A percentile compares a stretch with the other conserved stretches of the same genome.
Evolutionary conservation across 2,113 vertebrate species (phyloP).

Genomic region (Nothobranchius kuhntae): DNA sequence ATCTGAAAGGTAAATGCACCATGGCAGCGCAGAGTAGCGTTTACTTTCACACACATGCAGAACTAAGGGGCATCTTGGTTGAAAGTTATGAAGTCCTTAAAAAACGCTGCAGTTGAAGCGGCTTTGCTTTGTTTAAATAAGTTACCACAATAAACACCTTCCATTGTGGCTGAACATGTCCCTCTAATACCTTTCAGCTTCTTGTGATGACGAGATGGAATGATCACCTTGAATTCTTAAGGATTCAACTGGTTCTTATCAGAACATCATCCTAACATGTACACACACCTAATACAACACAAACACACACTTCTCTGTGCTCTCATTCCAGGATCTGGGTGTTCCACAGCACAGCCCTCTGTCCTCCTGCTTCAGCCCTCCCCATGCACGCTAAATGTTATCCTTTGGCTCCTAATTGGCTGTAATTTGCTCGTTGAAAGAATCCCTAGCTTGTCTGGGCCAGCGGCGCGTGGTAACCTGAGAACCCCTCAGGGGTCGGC

Average conservation of each 20-base stretch:
- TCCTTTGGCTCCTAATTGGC: constrained; percentile 80
- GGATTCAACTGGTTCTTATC: constrained; percentile 48
- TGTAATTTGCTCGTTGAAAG: constrained; percentile 77
- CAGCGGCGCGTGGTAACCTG: constrained; percentile 75
- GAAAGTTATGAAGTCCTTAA: constrained; percentile 12
- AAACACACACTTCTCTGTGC: constrained; percentile 24
- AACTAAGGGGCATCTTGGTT: constrained; percentile 25
- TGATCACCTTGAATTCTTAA: constrained; percentile 38
- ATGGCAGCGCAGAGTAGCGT: constrained; percentile 43
- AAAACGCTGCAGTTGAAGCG: constrained; percentile 43
- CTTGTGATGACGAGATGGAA: constrained; percentile 24
- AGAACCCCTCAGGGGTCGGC: constrained; percentile 63
- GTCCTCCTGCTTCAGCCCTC: constrained; percentile 61
- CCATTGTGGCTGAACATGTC: constrained; percentile 47
- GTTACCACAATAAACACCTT: constrained; percentile 49
- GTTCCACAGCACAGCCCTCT: constrained; percentile 70
- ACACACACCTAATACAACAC: constrained; percentile 44
- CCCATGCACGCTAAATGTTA: constrained; percentile 77
- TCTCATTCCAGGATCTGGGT: constrained; percentile 65
- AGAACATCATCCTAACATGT: constrained; percentile 69
- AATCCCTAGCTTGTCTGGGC: constrained; percentile 77
- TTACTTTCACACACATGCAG: constrained; percentile 1
- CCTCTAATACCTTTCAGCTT: constrained; percentile 1
- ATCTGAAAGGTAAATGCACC: constrained; percentile 46
- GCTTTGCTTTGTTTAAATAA: constrained; percentile 50